Conservation (phyloP, 2,888 invertebrate genomes). For the Ischnura elegans region DNA sequence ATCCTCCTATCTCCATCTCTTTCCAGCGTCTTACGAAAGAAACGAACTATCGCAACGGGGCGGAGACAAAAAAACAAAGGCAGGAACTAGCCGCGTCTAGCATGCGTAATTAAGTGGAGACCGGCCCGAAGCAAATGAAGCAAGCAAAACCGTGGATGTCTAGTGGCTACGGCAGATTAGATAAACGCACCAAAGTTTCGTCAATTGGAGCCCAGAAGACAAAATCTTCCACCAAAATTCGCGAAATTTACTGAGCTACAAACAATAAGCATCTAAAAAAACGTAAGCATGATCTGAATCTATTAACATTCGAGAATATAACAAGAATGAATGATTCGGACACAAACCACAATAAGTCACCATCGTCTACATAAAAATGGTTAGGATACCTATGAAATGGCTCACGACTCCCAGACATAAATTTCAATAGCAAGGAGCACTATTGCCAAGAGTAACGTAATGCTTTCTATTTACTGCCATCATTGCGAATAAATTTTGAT, state of each 20-base stretch:
- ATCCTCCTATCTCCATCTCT: neutral
- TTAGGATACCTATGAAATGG: no score
- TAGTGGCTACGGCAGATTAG: neutral
- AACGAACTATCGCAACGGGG: neutral
- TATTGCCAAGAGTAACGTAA: no score
- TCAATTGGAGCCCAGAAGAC: neutral
- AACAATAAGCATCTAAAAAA: neutral
- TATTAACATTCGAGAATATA: no score
- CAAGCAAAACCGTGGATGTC: neutral
- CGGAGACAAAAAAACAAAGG: neutral
- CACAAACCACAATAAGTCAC: no score
- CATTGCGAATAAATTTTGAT: no score
- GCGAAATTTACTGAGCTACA: neutral
- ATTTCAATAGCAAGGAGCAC: no score
- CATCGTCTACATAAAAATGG: no score
- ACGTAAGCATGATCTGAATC: no score
- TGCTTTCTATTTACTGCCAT: no score
- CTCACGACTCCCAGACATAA: no score
- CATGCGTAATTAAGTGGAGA: neutral
- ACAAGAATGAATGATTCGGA: no score
- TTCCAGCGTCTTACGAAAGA: neutral
- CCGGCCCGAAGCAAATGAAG: neutral
- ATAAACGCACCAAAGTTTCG: neutral
- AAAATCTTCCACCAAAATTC: neutral
- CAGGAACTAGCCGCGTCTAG: slow-evolving; percentile 10